Conservation (phyloP, 2,888 invertebrate species). For the Hirtodrosophila trivittata region DNA sequence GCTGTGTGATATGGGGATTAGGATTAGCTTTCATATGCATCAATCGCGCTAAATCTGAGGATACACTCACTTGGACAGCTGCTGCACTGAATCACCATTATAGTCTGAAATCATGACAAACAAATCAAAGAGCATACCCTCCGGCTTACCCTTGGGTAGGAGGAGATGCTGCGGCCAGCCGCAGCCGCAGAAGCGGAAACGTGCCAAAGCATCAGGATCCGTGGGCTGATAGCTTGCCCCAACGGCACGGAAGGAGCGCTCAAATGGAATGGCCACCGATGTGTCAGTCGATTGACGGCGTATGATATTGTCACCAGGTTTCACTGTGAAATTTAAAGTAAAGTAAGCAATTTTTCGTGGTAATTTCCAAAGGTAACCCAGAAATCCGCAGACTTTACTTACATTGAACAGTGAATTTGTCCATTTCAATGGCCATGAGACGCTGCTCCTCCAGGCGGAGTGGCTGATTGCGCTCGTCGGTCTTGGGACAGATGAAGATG, state of each 20-base stretch:
- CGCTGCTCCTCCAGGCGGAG: constrained; percentile 86
- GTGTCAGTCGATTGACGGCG: constrained; percentile 88
- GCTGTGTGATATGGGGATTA: constrained; percentile 24
- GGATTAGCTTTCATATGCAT: not conserved
- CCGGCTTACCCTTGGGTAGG: constrained; percentile 88
- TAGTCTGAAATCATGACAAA: constrained; percentile 92
- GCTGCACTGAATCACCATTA: constrained; percentile 85
- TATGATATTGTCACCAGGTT: constrained; percentile 88
- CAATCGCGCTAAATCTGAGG: not conserved
- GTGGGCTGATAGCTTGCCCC: constrained; percentile 85
- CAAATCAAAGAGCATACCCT: constrained; percentile 88
- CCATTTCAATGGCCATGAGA: constrained; percentile 87
- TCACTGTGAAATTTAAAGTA: constrained; percentile 85
- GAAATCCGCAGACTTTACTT: constrained; percentile 77
- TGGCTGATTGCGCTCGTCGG: constrained; percentile 87
- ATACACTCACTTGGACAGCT: constrained; percentile 76
- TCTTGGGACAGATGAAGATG: constrained; percentile 88
- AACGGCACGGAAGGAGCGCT: constrained; percentile 90
- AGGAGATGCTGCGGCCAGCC: constrained; percentile 95
- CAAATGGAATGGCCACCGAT: constrained; percentile 92
- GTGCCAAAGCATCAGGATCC: constrained; percentile 83
- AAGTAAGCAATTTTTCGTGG: not conserved
- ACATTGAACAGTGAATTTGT: constrained; percentile 87
- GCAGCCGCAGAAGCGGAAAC: constrained; percentile 93
- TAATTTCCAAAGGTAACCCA: not conserved